A percentile compares a stretch with the other conserved stretches of the same genome.
Evolutionary conservation across 37 sponge, comb jelly and placozoan genomes (phyloP).

Genomic region (Corticium candelabrum): DNA sequence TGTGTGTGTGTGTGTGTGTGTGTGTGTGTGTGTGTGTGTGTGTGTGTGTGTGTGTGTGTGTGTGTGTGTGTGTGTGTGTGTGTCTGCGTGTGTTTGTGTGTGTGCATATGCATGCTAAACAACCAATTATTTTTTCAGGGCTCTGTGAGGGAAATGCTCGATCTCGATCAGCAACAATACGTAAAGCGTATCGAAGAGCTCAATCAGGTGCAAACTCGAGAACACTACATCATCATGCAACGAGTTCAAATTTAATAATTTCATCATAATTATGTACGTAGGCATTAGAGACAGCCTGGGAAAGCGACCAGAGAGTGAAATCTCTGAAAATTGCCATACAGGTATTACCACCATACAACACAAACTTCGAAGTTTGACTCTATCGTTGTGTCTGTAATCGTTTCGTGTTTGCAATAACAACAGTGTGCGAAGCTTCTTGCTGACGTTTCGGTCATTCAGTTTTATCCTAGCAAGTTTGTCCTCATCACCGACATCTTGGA

Average conservation of each 20-base stretch:
- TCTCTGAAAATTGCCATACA: slow-evolving; percentile 96
- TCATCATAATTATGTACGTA: no score
- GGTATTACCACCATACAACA: slow-evolving; percentile 39
- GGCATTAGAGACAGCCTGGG: slow-evolving; percentile 68
- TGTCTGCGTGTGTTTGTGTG: no score
- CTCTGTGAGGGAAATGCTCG: slow-evolving; percentile 73
- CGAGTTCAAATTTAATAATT: no score
- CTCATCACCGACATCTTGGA: slow-evolving; percentile 94
- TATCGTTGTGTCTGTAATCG: not conserved
- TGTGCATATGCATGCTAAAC: no score
- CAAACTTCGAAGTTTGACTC: slow-evolving; percentile 1
- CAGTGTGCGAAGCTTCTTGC: slow-evolving; percentile 86
- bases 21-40: slow-evolving; percentile 15
- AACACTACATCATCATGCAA: no score
- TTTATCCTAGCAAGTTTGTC: slow-evolving; percentile 99
- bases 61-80: slow-evolving; percentile 10
- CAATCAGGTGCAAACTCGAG: no score
- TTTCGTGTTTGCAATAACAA: not conserved
- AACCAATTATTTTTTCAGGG: slow-evolving; percentile 22
- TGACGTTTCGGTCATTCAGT: slow-evolving; percentile 82
- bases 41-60: slow-evolving; percentile 11
- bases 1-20: slow-evolving; percentile 15
- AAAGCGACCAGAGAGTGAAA: slow-evolving; percentile 89
- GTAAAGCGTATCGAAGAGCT: slow-evolving; percentile 87
- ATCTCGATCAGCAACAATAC: slow-evolving; percentile 89